phyloP scores from a whole-genome alignment of 2,888 invertebrate genomes.

The Andrena bucephala region DNA sequence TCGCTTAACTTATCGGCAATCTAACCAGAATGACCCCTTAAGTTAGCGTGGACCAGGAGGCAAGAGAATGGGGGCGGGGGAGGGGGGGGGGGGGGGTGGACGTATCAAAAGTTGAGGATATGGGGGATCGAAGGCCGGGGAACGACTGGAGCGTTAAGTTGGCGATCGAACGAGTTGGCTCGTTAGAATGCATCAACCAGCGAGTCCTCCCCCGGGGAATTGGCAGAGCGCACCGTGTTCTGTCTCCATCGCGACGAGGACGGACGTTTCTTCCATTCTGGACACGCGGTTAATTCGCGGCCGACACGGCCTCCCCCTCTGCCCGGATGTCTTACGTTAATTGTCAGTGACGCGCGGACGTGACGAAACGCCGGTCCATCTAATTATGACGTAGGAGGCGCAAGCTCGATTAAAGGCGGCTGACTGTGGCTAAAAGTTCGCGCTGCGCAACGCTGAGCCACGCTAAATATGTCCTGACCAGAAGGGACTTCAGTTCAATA shows the following conservation, averaged over 20 bases:
- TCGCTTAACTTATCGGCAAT: no score
- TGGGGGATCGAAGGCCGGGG: no score
- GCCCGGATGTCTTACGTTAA: conserved; percentile 49
- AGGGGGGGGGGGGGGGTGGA: no score
- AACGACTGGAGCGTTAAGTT: no score
- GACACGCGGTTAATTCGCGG: neutral
- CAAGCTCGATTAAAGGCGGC: conserved; percentile 60
- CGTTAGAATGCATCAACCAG: conserved; percentile 3
- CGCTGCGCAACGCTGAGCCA: conserved; percentile 38
- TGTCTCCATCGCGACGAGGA: neutral
- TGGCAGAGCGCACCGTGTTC: neutral
- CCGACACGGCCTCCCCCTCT: neutral
- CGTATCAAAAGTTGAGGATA: no score
- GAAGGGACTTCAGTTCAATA: conserved; percentile 16
- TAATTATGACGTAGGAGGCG: conserved; percentile 60
- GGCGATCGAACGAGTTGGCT: conserved; percentile 3
- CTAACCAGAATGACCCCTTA: no score
- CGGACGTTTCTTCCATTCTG: conserved; percentile 14
- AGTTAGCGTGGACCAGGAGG: no score
- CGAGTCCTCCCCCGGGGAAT: neutral
- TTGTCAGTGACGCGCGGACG: conserved; percentile 43
- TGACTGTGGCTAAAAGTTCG: conserved; percentile 54
- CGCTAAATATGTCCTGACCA: conserved; percentile 55
- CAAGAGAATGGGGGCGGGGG: no score
- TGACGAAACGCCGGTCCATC: conserved; percentile 51